A percentile compares a stretch with the other conserved stretches of the same genome.
Evolutionary conservation across 2,113 vertebrate genomes (phyloP).

Genomic region (Cheilinus undulatus): DNA sequence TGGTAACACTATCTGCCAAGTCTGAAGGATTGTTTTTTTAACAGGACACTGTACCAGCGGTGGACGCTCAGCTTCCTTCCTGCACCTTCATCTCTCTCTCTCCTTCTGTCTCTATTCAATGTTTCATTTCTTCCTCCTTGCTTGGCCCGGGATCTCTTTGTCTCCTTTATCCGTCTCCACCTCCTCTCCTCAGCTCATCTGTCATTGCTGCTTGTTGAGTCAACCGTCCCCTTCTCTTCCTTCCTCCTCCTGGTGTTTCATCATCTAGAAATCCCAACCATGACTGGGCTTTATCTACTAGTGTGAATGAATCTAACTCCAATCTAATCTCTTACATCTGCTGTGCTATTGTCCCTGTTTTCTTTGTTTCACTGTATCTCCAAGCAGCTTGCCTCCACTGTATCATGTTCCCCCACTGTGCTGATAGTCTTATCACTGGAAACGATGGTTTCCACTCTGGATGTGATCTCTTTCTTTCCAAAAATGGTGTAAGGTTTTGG

Average conservation of each 20-base stretch:
- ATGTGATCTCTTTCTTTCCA: slow-evolving; percentile 36
- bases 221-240: slow-evolving; percentile 55
- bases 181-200: slow-evolving; percentile 63
- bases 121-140: slow-evolving; percentile 51
- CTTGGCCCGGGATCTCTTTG: slow-evolving; percentile 51
- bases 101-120: slow-evolving; percentile 46
- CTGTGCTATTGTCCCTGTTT: slow-evolving; percentile 48
- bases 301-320: slow-evolving; percentile 40
- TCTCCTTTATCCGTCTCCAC: slow-evolving; percentile 67
- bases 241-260: slow-evolving; percentile 54
- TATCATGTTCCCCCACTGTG: slow-evolving; percentile 47
- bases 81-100: slow-evolving; percentile 63
- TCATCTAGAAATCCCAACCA: slow-evolving; percentile 62
- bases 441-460: slow-evolving; percentile 37
- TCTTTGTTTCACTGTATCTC: slow-evolving; percentile 56
- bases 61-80: slow-evolving; percentile 61
- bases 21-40: slow-evolving; percentile 78
- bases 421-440: slow-evolving; percentile 48
- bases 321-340: slow-evolving; percentile 70
- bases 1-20: slow-evolving; percentile 81
- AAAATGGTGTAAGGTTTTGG: slow-evolving; percentile 13
- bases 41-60: slow-evolving; percentile 70
- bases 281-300: slow-evolving; percentile 63
- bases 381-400: slow-evolving; percentile 24
- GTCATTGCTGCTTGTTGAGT: slow-evolving; percentile 60